These are phyloP conservation scores for Galeopterus variegatus DNA, from an alignment of 2,113 vertebrate species.

Conservation along the genomic window DNA sequence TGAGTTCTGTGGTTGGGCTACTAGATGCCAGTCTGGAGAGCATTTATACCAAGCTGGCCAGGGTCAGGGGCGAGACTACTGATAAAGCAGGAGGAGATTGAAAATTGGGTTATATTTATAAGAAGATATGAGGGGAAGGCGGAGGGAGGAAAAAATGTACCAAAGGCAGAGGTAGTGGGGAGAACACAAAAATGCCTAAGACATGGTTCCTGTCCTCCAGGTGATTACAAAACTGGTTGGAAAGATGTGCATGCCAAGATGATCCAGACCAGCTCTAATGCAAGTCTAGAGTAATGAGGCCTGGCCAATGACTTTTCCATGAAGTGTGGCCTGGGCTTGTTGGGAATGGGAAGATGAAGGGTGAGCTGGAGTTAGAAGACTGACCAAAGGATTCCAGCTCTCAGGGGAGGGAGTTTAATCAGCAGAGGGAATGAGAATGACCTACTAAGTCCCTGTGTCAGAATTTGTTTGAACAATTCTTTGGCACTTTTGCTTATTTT, in stretches of 20 bases:
- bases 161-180: background rate
- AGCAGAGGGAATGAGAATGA: background rate
- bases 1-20: background rate
- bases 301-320: background rate
- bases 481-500: conserved; percentile 18
- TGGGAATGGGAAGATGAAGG: background rate
- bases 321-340: background rate
- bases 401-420: background rate
- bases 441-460: too few species aligned
- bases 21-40: background rate
- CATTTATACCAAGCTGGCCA: background rate
- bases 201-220: background rate
- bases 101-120: background rate
- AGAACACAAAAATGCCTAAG: background rate
- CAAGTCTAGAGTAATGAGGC: background rate
- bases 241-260: background rate
- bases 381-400: background rate
- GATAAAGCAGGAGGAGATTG: background rate
- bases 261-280: background rate
- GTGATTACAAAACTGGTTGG: background rate
- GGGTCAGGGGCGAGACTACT: background rate
- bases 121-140: background rate
- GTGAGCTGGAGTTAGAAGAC: background rate
- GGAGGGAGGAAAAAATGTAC: background rate
- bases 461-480: background rate